Conservation (phyloP, 2,797 vertebrate genomes). For the Xenops minutus region DNA sequence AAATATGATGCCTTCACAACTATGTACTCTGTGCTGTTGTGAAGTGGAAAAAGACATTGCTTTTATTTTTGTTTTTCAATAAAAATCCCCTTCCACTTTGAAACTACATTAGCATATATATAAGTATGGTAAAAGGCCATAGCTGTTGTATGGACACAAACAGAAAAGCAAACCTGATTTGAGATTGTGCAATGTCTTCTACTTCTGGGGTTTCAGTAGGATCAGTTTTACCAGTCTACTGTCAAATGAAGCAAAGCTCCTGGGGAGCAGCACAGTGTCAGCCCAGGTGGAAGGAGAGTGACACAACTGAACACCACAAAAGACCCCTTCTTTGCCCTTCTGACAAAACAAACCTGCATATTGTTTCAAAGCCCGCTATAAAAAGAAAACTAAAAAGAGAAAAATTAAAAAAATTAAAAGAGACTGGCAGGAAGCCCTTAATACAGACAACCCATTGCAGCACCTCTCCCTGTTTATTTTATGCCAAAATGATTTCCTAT, state of each 20-base stretch:
- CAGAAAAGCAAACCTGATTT: background rate
- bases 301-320: background rate
- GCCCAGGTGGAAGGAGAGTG: background rate
- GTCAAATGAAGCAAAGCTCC: background rate
- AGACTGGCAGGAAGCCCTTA: background rate
- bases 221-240: background rate
- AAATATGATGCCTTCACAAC: background rate
- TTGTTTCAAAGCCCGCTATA: background rate
- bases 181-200: background rate
- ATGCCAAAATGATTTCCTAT: slow-evolving; percentile 9
- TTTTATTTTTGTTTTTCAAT: background rate
- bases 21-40: accelerated
- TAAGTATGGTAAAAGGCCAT: background rate
- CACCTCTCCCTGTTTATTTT: background rate
- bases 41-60: background rate
- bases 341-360: background rate
- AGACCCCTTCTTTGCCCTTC: background rate
- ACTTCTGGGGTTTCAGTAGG: background rate
- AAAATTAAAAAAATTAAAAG: background rate
- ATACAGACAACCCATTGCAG: background rate
- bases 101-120: background rate
- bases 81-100: background rate
- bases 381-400: background rate
- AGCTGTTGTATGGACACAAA: accelerated
- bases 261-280: background rate